Evolutionary conservation across 1,140 invertebrate genomes (phyloP).

Genomic region (Drosophila tristis): DNA sequence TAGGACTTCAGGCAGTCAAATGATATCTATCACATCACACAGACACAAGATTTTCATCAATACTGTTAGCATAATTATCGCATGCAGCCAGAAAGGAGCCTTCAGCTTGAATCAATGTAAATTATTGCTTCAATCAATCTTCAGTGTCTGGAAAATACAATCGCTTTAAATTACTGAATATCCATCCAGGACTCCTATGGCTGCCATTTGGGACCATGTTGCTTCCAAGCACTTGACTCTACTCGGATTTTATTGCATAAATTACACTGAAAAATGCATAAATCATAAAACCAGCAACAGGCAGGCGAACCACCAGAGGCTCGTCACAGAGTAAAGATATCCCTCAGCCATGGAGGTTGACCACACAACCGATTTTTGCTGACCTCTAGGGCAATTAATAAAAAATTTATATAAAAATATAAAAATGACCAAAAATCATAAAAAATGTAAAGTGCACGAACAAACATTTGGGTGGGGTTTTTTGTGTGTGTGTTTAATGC

Average conservation of each 20-base stretch:
- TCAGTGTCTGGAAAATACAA: no score
- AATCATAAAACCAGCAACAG: conserved; percentile 28
- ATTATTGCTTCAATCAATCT: not conserved
- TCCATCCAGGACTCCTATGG: no score
- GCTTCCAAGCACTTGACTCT: conserved; percentile 2
- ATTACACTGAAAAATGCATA: conserved; percentile 11
- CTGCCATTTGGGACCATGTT: not conserved
- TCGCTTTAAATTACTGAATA: no score
- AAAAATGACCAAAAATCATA: conserved; percentile 11
- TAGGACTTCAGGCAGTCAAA: no score
- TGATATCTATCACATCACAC: no score
- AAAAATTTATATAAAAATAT: conserved; percentile 10
- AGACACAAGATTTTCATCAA: no score
- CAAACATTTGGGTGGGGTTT: conserved; percentile 1
- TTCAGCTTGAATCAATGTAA: no score
- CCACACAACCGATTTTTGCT: conserved; percentile 21
- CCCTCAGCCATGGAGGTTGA: conserved; percentile 14
- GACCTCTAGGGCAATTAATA: conserved; percentile 22
- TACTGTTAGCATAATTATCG: no score
- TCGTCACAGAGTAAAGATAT: conserved; percentile 7
- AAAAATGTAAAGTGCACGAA: conserved; percentile 11
- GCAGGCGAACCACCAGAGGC: conserved; percentile 12
- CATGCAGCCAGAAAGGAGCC: no score
- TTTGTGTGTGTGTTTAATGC: conserved; percentile 22
- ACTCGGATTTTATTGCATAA: conserved; percentile 16